Percentiles rank a stretch among this genome's conserved stretches.
These are phyloP conservation scores for Lithophane ornitopus DNA, from an alignment of 2,888 invertebrate species.

Conservation along the genomic window DNA sequence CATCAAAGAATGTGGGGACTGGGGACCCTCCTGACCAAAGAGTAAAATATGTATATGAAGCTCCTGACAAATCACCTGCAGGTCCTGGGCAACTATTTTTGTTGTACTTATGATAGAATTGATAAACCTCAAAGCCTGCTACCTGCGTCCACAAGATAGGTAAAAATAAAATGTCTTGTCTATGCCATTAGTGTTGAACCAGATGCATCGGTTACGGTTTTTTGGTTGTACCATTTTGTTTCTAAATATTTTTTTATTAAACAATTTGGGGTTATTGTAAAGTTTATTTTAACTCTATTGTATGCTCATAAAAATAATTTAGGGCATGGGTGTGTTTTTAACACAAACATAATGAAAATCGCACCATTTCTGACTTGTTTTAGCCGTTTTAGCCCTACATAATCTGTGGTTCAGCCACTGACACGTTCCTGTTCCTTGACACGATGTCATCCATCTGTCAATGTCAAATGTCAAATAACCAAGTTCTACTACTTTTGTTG, in stretches of 20 bases:
- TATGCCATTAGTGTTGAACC: constrained; percentile 4
- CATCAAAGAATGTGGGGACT: too few relatives aligned
- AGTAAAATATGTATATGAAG: too few relatives aligned
- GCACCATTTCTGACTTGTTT: not conserved
- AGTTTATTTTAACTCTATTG: not conserved
- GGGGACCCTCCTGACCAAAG: too few relatives aligned
- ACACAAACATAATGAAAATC: not conserved
- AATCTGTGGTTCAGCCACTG: too few relatives aligned
- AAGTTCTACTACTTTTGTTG: not conserved
- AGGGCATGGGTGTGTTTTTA: not conserved
- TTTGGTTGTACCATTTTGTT: not conserved
- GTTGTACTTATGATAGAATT: too few relatives aligned
- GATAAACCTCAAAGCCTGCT: not conserved
- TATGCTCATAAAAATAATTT: not conserved
- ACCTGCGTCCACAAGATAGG: not conserved
- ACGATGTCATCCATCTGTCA: not conserved
- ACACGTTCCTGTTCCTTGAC: too few relatives aligned
- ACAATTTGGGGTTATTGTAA: not conserved
- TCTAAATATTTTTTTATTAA: too few relatives aligned
- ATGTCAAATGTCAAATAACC: not conserved
- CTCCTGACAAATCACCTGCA: not conserved
- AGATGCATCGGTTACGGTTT: constrained; percentile 11
- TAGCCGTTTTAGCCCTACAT: too few relatives aligned
- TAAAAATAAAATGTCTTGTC: not conserved
- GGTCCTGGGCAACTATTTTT: not conserved